These are phyloP conservation scores for Esox niger DNA, from an alignment of 2,113 vertebrate species.

Conservation along the genomic window DNA sequence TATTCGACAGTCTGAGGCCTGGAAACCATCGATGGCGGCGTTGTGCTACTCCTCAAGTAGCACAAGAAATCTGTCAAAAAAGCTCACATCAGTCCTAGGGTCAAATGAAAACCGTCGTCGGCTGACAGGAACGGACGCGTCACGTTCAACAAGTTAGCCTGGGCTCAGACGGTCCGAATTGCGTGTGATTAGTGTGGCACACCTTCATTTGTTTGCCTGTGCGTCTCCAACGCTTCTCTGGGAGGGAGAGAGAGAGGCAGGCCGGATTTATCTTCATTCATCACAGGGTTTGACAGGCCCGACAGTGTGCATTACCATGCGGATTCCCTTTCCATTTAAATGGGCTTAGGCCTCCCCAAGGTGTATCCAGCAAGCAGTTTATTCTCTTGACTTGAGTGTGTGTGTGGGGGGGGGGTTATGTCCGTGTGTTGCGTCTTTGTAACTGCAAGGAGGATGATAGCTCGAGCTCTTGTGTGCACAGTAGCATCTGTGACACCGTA, in stretches of 20 bases:
- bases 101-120: too few species aligned
- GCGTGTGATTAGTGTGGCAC: neutral
- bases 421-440: too few species aligned
- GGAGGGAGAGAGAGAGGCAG: neutral
- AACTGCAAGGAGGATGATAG: neutral
- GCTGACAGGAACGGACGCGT: neutral
- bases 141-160: neutral
- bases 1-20: too few species aligned
- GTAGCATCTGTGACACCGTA: neutral
- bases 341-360: neutral
- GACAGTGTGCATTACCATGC: neutral
- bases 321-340: constrained; percentile 15
- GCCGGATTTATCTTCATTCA: constrained; percentile 11
- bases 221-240: neutral
- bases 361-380: neutral
- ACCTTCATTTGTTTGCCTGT: neutral
- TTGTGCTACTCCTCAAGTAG: too few species aligned
- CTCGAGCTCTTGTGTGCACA: neutral
- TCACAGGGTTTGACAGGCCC: neutral
- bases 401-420: neutral
- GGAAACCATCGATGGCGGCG: too few species aligned
- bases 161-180: neutral
- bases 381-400: neutral
- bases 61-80: too few species aligned
- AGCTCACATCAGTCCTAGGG: too few species aligned